Evolutionary conservation across 2,113 vertebrate genomes (phyloP).

Genomic region (Gracilinanus agilis): DNA sequence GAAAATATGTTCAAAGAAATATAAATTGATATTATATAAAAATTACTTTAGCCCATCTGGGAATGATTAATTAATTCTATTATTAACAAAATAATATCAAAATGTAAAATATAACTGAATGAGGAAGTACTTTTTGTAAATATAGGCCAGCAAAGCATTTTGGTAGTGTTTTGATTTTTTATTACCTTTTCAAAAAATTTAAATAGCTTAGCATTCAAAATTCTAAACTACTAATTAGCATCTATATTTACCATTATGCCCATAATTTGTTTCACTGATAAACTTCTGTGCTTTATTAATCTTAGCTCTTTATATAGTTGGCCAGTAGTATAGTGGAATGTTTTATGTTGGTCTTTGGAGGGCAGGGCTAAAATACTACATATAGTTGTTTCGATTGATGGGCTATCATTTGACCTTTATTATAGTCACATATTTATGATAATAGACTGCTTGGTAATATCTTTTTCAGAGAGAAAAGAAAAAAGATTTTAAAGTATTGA

Average conservation of each 20-base stretch:
- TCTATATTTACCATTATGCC: slow-evolving; percentile 9
- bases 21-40: not conserved
- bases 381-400: slow-evolving; percentile 18
- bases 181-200: not conserved
- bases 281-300: slow-evolving; percentile 25
- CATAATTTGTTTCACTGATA: slow-evolving; percentile 46
- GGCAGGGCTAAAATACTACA: not conserved
- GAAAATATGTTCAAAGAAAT: not conserved
- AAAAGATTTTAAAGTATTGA: slow-evolving; percentile 2
- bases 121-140: slow-evolving; percentile 46
- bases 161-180: not conserved
- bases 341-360: slow-evolving; percentile 20
- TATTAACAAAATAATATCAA: slow-evolving; percentile 21
- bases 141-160: slow-evolving; percentile 23
- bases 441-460: not conserved
- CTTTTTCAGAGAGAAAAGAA: slow-evolving; percentile 40
- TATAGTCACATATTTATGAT: slow-evolving; percentile 19
- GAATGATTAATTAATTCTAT: not conserved
- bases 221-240: not conserved
- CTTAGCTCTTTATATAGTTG: slow-evolving; percentile 23
- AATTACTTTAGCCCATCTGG: not conserved
- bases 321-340: not conserved
- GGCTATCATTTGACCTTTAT: slow-evolving; percentile 1
- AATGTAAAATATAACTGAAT: slow-evolving; percentile 28
- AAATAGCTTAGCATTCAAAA: not conserved